Evolutionary conservation across 30 jellyfish, hydroid and myxozoan species (phyloP), one percentile per base, ranked within the genome.

Genomic region (Morbakka virulenta): DNA sequence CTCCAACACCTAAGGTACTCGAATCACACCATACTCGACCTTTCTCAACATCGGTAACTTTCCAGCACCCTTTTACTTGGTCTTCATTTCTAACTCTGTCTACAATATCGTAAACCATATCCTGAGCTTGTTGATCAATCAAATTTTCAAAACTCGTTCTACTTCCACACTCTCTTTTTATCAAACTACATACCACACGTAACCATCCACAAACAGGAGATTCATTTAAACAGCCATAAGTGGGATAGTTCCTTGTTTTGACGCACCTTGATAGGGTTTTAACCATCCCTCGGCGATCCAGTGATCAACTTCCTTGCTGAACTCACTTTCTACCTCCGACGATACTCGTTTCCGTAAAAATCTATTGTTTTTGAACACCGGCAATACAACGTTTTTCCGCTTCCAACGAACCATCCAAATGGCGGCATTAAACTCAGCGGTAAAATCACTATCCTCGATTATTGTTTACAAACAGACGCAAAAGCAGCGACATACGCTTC

Each of bases 221-320:
- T n/a, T n/a, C n/a, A n/a, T n/a, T n/a, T n/a, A n/a, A 25, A 75
- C 86, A 2, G 86, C 80, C 65, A 57, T 17, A 21, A 75, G 66
- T 35, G 86, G 86, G 25, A 75, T n/a, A n/a, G 62, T 29, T 28
- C 86, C 86, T 26, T 50, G 50, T 3, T 32, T 50, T 0, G 48
- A 35, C 4, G 68, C 1, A 68, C 80, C 80, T 35, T 68, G 23
- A 65, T 67, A 68, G 21, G 67, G 67, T 1, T 17, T 68, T 33
- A 68, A 33, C 21, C 6, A 2, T 4, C 80, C 32, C 27, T 68
- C 67, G 47, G 21, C 17, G n/a, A 68, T 35, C 80, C 80, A 68
- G 3, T 33, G 57, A 30, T 68, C 80, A 1, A 68, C 78, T 31
- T 57, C 78, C n/a, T n/a, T n/a, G n/a, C n/a, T n/a, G n/a, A n/a